These are phyloP conservation scores for Drosophila subsilvestris DNA, from an alignment of 2,888 invertebrate genomes.

Conservation along the genomic window DNA sequence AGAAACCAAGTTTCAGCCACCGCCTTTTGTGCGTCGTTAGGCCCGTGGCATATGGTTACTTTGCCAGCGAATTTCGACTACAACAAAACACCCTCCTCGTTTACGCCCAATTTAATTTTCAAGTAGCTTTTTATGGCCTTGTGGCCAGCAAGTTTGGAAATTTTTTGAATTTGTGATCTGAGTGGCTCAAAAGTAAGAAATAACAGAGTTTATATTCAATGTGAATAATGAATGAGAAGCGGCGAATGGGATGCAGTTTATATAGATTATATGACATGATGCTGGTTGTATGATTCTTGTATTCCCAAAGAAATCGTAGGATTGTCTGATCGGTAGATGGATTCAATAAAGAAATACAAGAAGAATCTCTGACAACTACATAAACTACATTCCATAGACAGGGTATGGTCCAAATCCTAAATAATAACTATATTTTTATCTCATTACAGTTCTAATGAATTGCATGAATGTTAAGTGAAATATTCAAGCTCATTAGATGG, in stretches of 20 bases:
- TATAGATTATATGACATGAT: too few relatives aligned
- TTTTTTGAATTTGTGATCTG: constrained; percentile 21
- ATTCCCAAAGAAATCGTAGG: too few relatives aligned
- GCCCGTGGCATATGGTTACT: constrained; percentile 69
- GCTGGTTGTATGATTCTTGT: too few relatives aligned
- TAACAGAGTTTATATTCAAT: constrained; percentile 30
- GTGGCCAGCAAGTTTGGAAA: constrained; percentile 16
- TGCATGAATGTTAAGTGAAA: neutral
- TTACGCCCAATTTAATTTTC: constrained; percentile 80
- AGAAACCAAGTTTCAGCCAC: constrained; percentile 22
- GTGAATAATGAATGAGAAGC: constrained; percentile 16
- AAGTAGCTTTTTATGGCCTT: constrained; percentile 63
- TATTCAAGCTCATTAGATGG: constrained; percentile 1
- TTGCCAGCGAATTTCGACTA: constrained; percentile 34
- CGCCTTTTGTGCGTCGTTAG: constrained; percentile 53
- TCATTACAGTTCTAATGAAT: neutral
- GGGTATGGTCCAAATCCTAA: too few relatives aligned
- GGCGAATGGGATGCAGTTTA: neutral
- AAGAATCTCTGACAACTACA: too few relatives aligned
- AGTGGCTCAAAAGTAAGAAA: constrained; percentile 23
- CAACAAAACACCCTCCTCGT: constrained; percentile 78
- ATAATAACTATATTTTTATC: neutral
- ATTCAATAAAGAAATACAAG: too few relatives aligned
- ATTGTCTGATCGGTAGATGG: too few relatives aligned
- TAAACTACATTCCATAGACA: too few relatives aligned